These are phyloP conservation scores for Philopedon plagiatum DNA, from an alignment of 2,888 invertebrate genomes.

Conservation along the genomic window DNA sequence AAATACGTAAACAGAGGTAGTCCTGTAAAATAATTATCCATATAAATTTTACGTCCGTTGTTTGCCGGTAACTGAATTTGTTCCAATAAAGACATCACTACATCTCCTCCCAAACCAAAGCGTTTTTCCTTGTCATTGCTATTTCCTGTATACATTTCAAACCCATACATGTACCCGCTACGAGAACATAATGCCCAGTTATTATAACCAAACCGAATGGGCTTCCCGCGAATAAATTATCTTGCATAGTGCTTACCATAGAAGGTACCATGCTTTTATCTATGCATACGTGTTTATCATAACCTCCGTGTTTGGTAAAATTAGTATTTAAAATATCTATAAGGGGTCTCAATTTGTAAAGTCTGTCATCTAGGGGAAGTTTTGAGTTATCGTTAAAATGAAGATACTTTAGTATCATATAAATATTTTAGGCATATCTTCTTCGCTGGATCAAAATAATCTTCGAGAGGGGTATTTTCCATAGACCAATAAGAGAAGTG, in stretches of 20 bases:
- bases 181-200: constrained; percentile 54
- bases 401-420: constrained; percentile 39
- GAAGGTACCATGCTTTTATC: constrained; percentile 55
- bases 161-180: constrained; percentile 52
- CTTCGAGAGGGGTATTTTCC: constrained; percentile 50
- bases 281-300: constrained; percentile 42
- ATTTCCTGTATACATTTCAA: constrained; percentile 54
- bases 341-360: constrained; percentile 46
- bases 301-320: constrained; percentile 27
- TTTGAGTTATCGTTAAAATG: constrained; percentile 43
- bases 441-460: constrained; percentile 42
- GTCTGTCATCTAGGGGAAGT: constrained; percentile 38
- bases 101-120: constrained; percentile 52
- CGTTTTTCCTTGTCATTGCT: constrained; percentile 17
- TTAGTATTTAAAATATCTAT: constrained; percentile 32
- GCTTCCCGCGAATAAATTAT: constrained; percentile 54
- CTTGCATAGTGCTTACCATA: constrained; percentile 55
- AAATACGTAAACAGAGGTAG: constrained; percentile 30
- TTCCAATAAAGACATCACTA: constrained; percentile 40
- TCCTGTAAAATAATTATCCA: constrained; percentile 42
- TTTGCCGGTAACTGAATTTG: constrained; percentile 16
- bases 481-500: constrained; percentile 46
- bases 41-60: constrained; percentile 29
- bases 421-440: constrained; percentile 45
- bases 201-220: constrained; percentile 56